Conservation (phyloP, 2,888 invertebrate genomes). For the Stenodema calcarata region DNA sequence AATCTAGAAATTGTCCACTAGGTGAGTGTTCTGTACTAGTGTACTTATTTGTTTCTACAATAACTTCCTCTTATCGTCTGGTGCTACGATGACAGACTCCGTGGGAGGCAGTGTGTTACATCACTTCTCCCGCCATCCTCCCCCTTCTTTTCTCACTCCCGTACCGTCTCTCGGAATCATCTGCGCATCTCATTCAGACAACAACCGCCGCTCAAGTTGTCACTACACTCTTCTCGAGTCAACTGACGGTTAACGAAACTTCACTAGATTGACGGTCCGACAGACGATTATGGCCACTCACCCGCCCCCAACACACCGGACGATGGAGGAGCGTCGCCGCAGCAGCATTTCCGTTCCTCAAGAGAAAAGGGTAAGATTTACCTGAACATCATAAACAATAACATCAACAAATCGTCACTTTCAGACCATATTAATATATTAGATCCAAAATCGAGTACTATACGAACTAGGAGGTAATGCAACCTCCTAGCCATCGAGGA, state of each 20-base stretch:
- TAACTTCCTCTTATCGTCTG: too few relatives aligned
- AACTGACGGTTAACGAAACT: neutral
- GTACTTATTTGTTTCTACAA: too few relatives aligned
- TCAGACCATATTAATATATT: neutral
- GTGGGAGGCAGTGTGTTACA: neutral
- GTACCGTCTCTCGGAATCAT: neutral
- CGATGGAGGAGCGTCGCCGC: constrained; percentile 44
- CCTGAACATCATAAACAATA: neutral
- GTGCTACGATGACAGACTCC: too few relatives aligned
- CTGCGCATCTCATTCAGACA: neutral
- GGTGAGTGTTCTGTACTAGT: too few relatives aligned
- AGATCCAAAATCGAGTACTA: too few relatives aligned
- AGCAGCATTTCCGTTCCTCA: constrained; percentile 48
- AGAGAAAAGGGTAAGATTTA: constrained; percentile 41
- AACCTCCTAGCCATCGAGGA: too few relatives aligned
- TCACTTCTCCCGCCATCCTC: neutral
- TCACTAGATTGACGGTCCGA: neutral
- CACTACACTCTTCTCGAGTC: neutral
- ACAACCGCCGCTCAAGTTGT: neutral
- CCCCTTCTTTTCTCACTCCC: neutral
- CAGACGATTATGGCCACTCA: neutral
- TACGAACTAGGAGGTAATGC: too few relatives aligned
- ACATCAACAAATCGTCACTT: neutral
- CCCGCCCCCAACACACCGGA: constrained; percentile 10
- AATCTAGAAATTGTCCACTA: too few relatives aligned